A percentile compares a stretch with the other conserved stretches of the same genome.
phyloP scores from a whole-genome alignment of 2,797 vertebrate genomes.

The Mallotus villosus region DNA sequence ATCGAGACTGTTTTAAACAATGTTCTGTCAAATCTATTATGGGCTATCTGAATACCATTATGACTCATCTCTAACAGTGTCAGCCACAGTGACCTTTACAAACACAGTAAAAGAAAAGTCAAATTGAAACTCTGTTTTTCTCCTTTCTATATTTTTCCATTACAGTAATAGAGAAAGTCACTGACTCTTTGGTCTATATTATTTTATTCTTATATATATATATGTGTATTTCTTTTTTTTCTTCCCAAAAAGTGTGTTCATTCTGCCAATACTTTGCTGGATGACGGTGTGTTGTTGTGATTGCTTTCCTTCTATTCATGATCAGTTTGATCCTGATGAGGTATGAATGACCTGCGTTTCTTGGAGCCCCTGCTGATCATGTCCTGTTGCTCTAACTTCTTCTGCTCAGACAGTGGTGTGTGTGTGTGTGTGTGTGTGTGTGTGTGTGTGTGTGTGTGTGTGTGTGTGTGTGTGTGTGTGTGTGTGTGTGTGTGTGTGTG shows the following conservation, averaged over 20 bases:
- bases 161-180: too few species aligned
- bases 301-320: not conserved
- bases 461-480: too few species aligned
- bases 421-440: not conserved
- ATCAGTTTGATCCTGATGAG: constrained; percentile 12
- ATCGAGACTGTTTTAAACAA: too few species aligned
- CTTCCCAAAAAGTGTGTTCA: not conserved
- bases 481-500: not conserved
- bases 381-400: not conserved
- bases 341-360: not conserved
- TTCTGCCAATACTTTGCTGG: constrained; percentile 3
- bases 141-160: too few species aligned
- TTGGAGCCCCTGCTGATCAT: not conserved
- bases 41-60: not conserved
- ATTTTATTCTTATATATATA: not conserved
- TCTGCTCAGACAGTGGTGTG: constrained; percentile 1
- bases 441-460: too few species aligned
- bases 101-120: not conserved
- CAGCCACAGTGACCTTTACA: too few species aligned
- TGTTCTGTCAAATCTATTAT: not conserved
- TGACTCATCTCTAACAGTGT: not conserved
- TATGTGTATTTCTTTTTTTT: not conserved
- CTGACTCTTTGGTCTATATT: not conserved
- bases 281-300: not conserved
- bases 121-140: not conserved